These are phyloP conservation scores for Drosophila grimshawi DNA, from an alignment of 1,140 invertebrate genomes.

Conservation along the genomic window DNA sequence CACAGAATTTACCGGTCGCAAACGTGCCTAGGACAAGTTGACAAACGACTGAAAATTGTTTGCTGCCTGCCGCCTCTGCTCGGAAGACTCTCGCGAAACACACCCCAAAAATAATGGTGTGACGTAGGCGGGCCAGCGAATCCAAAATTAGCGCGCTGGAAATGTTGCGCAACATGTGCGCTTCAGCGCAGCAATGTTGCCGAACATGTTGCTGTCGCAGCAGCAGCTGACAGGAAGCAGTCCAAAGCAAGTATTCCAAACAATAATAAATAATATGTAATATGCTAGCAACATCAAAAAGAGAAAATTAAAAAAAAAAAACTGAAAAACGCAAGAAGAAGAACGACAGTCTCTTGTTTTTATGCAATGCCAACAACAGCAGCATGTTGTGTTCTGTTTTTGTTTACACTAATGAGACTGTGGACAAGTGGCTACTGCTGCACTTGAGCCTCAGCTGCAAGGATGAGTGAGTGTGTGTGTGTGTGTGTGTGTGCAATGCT, in stretches of 20 bases:
- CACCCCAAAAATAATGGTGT: slow-evolving; percentile 52
- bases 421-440: slow-evolving; percentile 68
- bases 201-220: slow-evolving; percentile 23
- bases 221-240: slow-evolving; percentile 14
- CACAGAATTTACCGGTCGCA: slow-evolving; percentile 13
- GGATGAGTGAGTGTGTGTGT: slow-evolving; percentile 1
- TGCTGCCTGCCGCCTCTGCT: slow-evolving; percentile 22
- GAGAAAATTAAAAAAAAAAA: slow-evolving; percentile 21
- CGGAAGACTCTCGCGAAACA: slow-evolving; percentile 42
- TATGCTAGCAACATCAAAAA: slow-evolving; percentile 33
- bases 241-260: slow-evolving; percentile 43
- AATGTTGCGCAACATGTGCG: slow-evolving; percentile 43
- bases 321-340: slow-evolving; percentile 23
- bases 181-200: slow-evolving; percentile 50
- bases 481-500: slow-evolving; percentile 30
- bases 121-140: slow-evolving; percentile 21
- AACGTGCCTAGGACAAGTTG: slow-evolving; percentile 65
- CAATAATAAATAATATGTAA: slow-evolving; percentile 61
- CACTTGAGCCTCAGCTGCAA: slow-evolving; percentile 26
- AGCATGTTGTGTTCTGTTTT: slow-evolving; percentile 33
- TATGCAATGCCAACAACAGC: slow-evolving; percentile 23
- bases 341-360: slow-evolving; percentile 25
- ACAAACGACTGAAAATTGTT: slow-evolving; percentile 63
- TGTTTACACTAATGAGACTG: slow-evolving; percentile 66
- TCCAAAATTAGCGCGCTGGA: slow-evolving; percentile 71